Conservation (phyloP, 2,797 vertebrate genomes). For the Coccyzus lansbergi region DNA sequence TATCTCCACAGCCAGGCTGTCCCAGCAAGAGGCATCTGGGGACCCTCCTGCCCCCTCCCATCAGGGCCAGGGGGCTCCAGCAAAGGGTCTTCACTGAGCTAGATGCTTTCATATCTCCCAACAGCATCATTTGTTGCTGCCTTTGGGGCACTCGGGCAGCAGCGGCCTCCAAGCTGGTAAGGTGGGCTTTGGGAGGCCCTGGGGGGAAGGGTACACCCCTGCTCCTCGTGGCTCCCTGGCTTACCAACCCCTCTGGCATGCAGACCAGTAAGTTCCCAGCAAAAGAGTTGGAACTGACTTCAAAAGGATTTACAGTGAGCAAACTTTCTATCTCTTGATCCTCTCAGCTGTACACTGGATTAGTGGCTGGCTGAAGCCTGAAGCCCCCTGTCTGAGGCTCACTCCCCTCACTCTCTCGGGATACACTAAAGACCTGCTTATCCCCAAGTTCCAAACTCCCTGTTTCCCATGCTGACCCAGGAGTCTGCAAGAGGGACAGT, state of each 20-base stretch:
- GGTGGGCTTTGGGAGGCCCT: background rate
- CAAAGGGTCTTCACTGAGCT: background rate
- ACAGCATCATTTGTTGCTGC: background rate
- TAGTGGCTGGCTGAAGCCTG: conserved; percentile 15
- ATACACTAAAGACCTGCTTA: background rate
- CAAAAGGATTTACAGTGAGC: conserved; percentile 56
- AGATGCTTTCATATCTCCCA: background rate
- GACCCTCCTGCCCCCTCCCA: background rate
- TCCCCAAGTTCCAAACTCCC: background rate
- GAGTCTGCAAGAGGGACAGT: background rate
- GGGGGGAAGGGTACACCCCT: background rate
- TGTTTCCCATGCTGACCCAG: background rate
- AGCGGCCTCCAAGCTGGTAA: background rate
- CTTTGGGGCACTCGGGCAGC: background rate
- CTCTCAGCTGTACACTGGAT: conserved; percentile 51
- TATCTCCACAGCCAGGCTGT: background rate
- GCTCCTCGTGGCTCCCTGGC: background rate
- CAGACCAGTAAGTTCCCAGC: conserved; percentile 39
- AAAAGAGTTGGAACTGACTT: conserved; percentile 57
- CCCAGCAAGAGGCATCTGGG: background rate
- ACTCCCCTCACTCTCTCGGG: accelerated
- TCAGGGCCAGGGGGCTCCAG: background rate
- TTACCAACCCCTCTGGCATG: background rate
- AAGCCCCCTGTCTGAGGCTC: background rate
- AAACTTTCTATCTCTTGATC: conserved; percentile 69